These are phyloP conservation scores for Tetranychus truncatus DNA, from an alignment of 2,888 invertebrate species.

Conservation along the genomic window DNA sequence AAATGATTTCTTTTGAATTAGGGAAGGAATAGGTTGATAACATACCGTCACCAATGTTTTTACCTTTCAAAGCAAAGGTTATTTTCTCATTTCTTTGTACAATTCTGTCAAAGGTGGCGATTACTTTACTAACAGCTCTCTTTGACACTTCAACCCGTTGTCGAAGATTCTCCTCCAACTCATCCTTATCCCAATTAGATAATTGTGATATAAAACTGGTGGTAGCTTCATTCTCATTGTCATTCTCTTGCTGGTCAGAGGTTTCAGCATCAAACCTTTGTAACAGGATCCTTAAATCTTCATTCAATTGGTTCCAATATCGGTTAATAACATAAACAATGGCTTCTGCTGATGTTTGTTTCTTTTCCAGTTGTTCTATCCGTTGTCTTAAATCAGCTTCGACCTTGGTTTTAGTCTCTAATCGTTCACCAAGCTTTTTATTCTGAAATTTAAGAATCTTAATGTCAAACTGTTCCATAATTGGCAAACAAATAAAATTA, in stretches of 20 bases:
- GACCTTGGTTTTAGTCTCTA: conserved; percentile 73
- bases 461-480: conserved; percentile 76
- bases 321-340: conserved; percentile 91
- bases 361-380: conserved; percentile 78
- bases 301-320: conserved; percentile 64
- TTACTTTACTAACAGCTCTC: conserved; percentile 82
- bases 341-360: conserved; percentile 90
- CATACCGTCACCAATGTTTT: not conserved
- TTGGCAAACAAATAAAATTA: not conserved
- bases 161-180: conserved; percentile 46
- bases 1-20: not conserved
- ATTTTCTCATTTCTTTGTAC: conserved; percentile 91
- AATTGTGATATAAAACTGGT: conserved; percentile 85
- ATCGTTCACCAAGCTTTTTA: conserved; percentile 61
- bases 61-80: conserved; percentile 53
- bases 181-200: conserved; percentile 94
- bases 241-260: conserved; percentile 83
- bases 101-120: conserved; percentile 85
- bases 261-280: conserved; percentile 95
- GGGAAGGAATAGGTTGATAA: not conserved
- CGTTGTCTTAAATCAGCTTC: conserved; percentile 71
- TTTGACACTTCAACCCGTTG: conserved; percentile 51
- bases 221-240: conserved; percentile 88
- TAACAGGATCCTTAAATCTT: conserved; percentile 77
- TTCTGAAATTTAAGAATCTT: conserved; percentile 93